Evolutionary conservation across 2,797 vertebrate species (phyloP).

Genomic region (Okamejei kenojei): DNA sequence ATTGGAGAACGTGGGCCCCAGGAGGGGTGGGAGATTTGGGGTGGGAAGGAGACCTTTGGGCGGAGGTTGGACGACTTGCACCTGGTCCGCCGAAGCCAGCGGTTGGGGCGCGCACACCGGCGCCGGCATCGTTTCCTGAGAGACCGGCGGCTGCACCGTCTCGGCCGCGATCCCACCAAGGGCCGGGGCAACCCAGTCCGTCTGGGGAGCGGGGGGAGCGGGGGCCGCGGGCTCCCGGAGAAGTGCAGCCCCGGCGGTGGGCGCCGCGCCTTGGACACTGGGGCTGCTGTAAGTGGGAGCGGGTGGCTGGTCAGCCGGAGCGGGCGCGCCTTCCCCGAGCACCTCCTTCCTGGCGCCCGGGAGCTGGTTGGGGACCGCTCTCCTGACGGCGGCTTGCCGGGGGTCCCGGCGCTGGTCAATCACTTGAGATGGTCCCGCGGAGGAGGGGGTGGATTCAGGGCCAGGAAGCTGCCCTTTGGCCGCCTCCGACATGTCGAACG

Average conservation of each 20-base stretch:
- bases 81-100: constrained; percentile 59
- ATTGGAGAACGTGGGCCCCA: neutral
- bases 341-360: constrained; percentile 46
- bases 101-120: constrained; percentile 38
- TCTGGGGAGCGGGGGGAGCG: no score
- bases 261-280: constrained; percentile 64
- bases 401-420: constrained; percentile 60
- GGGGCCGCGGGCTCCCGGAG: neutral
- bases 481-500: constrained; percentile 59
- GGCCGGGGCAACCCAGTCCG: neutral
- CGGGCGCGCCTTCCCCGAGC: constrained; percentile 46
- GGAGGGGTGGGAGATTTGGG: neutral
- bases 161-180: neutral
- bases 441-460: constrained; percentile 42
- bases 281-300: constrained; percentile 52
- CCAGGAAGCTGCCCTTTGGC: constrained; percentile 47
- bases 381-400: constrained; percentile 57
- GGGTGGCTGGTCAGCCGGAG: constrained; percentile 54
- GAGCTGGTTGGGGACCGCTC: constrained; percentile 46
- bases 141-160: neutral
- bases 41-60: constrained; percentile 42
- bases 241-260: constrained; percentile 51
- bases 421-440: constrained; percentile 51
- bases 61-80: constrained; percentile 63
- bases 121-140: neutral